Evolutionary conservation across 2,113 vertebrate species (phyloP), one percentile per base, ranked within the genome.

Genomic region (Leptobrachium ailaonicum): DNA sequence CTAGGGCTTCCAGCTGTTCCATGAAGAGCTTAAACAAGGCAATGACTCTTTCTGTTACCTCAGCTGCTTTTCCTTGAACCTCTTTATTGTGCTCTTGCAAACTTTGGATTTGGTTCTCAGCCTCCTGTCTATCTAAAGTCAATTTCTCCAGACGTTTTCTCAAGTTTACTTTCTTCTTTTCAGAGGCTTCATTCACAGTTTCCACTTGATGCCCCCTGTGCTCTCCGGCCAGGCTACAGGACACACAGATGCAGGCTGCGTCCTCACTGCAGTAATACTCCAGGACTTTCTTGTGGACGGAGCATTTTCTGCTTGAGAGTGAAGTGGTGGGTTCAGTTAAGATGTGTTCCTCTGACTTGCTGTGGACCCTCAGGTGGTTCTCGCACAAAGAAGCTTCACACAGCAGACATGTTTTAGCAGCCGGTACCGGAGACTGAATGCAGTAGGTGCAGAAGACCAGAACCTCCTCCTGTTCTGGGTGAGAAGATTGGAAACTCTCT

Each of bases 401-500:
- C 53, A 44, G 50, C 2, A 79, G 68, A 53, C 76, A 79, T 20
- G 76, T 71, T 50, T 53, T 79, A 5, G 70, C 40, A 2, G 76
- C 76, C 2, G 43, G 43, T 43, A 87, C 85, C 0, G 88, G 87
- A 0, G 84, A 87, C 47, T 87, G 86, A 80, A 77, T 10, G 41
- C 70, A 72, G 9, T 72, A 72, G 12, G 47, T 72, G 13, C 45
- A 72, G 70, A 41, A 54, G 20, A 72, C 41, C 20, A 7, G 44
- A 72, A 32, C 0, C 71, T 87, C 0, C 87, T 85, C 56, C 80
- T 89, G 69, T 82, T 86, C 77, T 89, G 75, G 0, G 84, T 87
- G 14, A 93, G 91, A 78, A 88, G 90, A 87, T 92, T 92, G 81
- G 77, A 73, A 72, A 14, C 20, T 8, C 50, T 72, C 70, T 2